Evolutionary conservation across 2,113 vertebrate species (phyloP).

Genomic region (Sarotherodon lohbergeri): DNA sequence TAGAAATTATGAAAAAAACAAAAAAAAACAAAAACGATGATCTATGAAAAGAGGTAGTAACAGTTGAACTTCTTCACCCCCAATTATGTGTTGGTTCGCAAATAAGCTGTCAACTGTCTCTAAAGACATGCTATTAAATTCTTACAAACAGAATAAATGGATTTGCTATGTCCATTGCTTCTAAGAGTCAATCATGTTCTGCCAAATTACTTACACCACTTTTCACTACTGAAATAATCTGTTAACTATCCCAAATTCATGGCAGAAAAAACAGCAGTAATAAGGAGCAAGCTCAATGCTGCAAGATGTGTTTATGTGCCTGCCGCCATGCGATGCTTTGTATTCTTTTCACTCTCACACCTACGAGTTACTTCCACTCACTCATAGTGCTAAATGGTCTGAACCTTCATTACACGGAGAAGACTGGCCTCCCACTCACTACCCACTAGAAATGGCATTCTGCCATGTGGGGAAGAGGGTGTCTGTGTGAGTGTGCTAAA

Average conservation of each 20-base stretch:
- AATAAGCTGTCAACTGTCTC: neutral
- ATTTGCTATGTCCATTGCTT: neutral
- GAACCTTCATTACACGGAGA: conserved; percentile 33
- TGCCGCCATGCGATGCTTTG: neutral
- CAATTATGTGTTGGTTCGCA: neutral
- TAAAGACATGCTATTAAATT: neutral
- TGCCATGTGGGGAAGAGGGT: conserved; percentile 6
- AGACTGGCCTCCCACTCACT: conserved; percentile 34
- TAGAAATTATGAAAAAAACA: neutral
- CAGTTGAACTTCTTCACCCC: neutral
- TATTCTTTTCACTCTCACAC: conserved; percentile 57
- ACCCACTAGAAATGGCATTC: conserved; percentile 9
- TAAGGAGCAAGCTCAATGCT: neutral
- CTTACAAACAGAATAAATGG: neutral
- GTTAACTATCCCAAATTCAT: neutral
- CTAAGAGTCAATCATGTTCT: neutral
- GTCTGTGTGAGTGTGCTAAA: neutral
- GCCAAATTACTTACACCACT: neutral
- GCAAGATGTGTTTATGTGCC: neutral
- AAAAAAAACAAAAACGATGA: neutral
- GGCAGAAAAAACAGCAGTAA: neutral
- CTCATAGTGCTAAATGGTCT: conserved; percentile 25
- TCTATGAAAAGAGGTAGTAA: neutral
- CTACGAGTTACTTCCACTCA: conserved; percentile 45
- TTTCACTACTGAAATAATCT: neutral